A percentile compares a stretch with the other conserved stretches of the same genome.
Conservation (phyloP, 2,113 vertebrate species). For the Xyrauchen texanus region DNA sequence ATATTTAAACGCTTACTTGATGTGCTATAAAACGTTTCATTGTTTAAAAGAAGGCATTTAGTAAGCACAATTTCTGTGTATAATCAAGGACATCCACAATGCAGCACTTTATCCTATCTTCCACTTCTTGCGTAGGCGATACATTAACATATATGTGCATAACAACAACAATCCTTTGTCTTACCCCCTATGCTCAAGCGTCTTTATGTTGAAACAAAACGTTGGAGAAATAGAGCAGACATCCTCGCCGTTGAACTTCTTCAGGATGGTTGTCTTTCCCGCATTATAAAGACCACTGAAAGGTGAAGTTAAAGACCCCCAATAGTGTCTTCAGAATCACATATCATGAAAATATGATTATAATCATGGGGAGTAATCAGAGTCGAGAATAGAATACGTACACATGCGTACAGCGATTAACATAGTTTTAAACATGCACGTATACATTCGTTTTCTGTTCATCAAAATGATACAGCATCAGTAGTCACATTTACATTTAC, state of each 20-base stretch:
- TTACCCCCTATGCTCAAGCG: conserved; percentile 86
- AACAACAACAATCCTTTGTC: background rate
- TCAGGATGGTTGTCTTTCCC: conserved; percentile 90
- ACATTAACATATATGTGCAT: background rate
- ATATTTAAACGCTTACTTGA: too few species aligned
- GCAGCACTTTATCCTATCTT: too few species aligned
- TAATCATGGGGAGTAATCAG: background rate
- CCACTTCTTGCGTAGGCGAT: too few species aligned
- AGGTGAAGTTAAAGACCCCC: conserved; percentile 65
- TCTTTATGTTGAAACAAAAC: conserved; percentile 91
- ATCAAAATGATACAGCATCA: conserved; percentile 88
- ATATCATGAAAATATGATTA: background rate
- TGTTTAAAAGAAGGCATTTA: too few species aligned
- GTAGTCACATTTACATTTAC: conserved; percentile 84
- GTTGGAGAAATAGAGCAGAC: conserved; percentile 90
- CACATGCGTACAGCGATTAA: background rate
- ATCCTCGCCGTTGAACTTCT: conserved; percentile 91
- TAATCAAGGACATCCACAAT: too few species aligned
- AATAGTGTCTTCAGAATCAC: background rate
- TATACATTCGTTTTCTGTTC: background rate
- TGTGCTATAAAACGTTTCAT: too few species aligned
- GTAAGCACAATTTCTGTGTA: too few species aligned
- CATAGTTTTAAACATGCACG: background rate
- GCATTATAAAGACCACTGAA: conserved; percentile 88
- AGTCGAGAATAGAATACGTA: background rate